Evolutionary conservation across 2,113 vertebrate genomes (phyloP).

Genomic region (Scomber japonicus): DNA sequence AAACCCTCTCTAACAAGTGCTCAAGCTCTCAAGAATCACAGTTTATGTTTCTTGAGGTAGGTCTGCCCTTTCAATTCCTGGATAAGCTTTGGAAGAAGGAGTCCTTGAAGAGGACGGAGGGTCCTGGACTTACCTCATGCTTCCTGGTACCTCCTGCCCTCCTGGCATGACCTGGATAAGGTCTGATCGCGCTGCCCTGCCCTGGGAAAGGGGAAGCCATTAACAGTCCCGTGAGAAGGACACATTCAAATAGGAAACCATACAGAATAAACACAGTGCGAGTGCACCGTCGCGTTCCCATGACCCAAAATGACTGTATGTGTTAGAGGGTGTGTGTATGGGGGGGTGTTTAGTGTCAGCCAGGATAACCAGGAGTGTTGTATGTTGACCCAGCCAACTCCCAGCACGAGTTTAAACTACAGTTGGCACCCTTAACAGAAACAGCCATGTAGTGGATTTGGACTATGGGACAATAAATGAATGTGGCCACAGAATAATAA

Average conservation of each 20-base stretch:
- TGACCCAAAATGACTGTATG: conserved; percentile 76
- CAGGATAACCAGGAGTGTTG: conserved; percentile 65
- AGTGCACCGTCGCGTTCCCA: conserved; percentile 77
- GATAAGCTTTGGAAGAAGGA: conserved; percentile 39
- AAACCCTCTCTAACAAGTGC: conserved; percentile 13
- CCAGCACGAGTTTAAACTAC: not conserved
- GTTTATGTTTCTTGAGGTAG: conserved; percentile 37
- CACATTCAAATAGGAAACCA: conserved; percentile 82
- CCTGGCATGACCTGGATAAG: conserved; percentile 74
- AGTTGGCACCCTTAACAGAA: too few species aligned
- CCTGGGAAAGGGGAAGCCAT: conserved; percentile 85
- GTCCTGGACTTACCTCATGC: conserved; percentile 49
- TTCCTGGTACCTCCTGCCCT: conserved; percentile 66
- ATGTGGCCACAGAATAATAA: too few species aligned
- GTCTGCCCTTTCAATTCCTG: conserved; percentile 46
- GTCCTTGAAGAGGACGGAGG: conserved; percentile 39
- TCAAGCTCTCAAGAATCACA: conserved; percentile 18
- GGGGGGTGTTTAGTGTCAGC: conserved; percentile 65
- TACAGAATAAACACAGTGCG: conserved; percentile 80
- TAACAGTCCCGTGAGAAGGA: conserved; percentile 84
- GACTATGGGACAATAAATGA: too few species aligned
- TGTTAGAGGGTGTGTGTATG: conserved; percentile 47
- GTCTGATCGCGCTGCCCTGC: conserved; percentile 72
- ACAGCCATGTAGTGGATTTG: too few species aligned
- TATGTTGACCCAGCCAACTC: conserved; percentile 56